Percentiles rank a stretch among this genome's conserved stretches.
Evolutionary conservation across 2,797 vertebrate species (phyloP).

Genomic region (Squalus acanthias): DNA sequence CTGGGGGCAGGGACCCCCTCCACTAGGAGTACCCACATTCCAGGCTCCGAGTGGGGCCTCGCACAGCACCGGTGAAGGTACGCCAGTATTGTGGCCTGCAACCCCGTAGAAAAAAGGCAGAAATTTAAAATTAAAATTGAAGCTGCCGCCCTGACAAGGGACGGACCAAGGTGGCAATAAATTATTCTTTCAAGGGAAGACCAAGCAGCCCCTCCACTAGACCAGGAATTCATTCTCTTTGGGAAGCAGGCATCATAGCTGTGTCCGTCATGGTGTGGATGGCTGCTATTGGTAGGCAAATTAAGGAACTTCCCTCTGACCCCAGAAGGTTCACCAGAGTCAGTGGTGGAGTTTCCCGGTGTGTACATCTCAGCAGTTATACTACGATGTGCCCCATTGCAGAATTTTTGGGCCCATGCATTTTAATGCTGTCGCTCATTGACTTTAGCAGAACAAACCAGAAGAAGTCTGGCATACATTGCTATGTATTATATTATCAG

Average conservation of each 20-base stretch:
- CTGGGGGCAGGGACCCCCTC: not conserved
- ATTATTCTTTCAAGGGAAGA: not conserved
- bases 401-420: not conserved
- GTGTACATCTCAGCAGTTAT: not conserved
- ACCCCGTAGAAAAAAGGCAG: too few species aligned
- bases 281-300: not conserved
- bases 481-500: not conserved
- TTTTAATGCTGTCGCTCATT: not conserved
- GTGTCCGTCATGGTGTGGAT: not conserved
- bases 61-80: not conserved
- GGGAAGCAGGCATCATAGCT: not conserved
- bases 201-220: not conserved
- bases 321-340: not conserved
- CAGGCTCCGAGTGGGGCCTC: not conserved
- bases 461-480: not conserved
- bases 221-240: not conserved
- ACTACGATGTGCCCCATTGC: not conserved
- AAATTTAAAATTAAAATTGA: not conserved
- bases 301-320: not conserved
- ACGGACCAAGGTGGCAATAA: not conserved
- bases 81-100: not conserved
- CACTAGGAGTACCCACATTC: not conserved
- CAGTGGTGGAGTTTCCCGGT: not conserved
- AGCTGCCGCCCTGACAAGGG: not conserved
- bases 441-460: not conserved